phyloP scores from a whole-genome alignment of 2,113 vertebrate species.

The Cavia aperea region DNA sequence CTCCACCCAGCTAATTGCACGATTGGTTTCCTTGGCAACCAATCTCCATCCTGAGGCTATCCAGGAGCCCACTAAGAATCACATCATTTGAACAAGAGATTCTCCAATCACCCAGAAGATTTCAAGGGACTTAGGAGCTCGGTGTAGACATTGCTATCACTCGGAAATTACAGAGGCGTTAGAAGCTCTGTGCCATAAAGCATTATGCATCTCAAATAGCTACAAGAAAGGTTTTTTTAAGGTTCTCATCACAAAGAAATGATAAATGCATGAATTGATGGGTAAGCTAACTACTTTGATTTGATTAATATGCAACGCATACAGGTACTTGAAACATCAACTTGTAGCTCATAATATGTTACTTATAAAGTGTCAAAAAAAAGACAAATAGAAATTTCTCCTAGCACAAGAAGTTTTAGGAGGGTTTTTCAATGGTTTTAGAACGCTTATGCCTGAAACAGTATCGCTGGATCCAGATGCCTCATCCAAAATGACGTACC shows the following conservation, averaged over 20 bases:
- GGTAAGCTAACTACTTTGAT: neutral
- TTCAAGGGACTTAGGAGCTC: neutral
- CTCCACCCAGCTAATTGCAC: neutral
- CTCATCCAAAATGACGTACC: neutral
- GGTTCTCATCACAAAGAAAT: neutral
- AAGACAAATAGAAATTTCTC: neutral
- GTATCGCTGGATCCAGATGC: neutral
- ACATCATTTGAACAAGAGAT: neutral
- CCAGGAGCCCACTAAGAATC: neutral
- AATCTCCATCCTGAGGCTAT: neutral
- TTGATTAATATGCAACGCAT: neutral
- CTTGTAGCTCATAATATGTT: neutral
- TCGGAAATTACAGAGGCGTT: neutral
- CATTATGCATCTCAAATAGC: neutral
- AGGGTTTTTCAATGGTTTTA: neutral
- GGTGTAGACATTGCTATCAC: neutral
- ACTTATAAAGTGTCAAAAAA: neutral
- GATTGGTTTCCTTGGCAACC: neutral
- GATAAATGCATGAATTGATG: neutral
- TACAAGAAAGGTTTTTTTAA: neutral
- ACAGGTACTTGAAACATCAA: neutral
- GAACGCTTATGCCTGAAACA: neutral
- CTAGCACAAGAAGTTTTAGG: neutral
- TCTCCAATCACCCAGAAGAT: neutral
- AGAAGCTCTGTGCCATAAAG: neutral